Conservation (phyloP, 2,888 invertebrate genomes). For the Lasiommata megera region DNA sequence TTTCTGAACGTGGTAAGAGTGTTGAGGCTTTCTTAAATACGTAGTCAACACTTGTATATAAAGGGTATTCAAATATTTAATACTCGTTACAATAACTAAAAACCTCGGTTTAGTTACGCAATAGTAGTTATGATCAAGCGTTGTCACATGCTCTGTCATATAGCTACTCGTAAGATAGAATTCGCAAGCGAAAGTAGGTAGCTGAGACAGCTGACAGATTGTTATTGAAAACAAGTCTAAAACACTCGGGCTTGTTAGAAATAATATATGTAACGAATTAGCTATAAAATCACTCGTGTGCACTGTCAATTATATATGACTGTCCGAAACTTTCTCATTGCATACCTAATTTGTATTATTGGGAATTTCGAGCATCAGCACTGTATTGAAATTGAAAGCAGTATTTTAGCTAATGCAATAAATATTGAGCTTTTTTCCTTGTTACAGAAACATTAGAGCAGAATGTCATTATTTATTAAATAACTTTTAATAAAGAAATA, state of each 20-base stretch:
- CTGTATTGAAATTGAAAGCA: background rate
- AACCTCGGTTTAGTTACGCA: slow-evolving; percentile 36
- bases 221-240: slow-evolving; percentile 28
- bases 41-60: too few relatives aligned
- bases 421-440: background rate
- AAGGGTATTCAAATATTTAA: too few relatives aligned
- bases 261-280: slow-evolving; percentile 26
- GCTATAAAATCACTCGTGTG: slow-evolving; percentile 21
- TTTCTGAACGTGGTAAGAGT: too few relatives aligned
- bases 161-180: slow-evolving; percentile 41
- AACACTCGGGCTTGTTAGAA: slow-evolving; percentile 24
- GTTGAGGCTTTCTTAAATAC: too few relatives aligned
- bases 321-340: slow-evolving; percentile 26
- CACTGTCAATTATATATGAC: slow-evolving; percentile 18
- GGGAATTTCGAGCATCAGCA: slow-evolving; percentile 3
- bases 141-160: slow-evolving; percentile 37
- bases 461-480: too few relatives aligned
- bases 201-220: slow-evolving; percentile 27
- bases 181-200: slow-evolving; percentile 66
- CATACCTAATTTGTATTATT: slow-evolving; percentile 18
- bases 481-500: too few relatives aligned
- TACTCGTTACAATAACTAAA: slow-evolving; percentile 65
- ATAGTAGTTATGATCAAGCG: slow-evolving; percentile 17
- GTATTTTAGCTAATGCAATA: background rate
- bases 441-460: too few relatives aligned